phyloP scores from a whole-genome alignment of 2,888 invertebrate species.

The Spicauda simplicius region DNA sequence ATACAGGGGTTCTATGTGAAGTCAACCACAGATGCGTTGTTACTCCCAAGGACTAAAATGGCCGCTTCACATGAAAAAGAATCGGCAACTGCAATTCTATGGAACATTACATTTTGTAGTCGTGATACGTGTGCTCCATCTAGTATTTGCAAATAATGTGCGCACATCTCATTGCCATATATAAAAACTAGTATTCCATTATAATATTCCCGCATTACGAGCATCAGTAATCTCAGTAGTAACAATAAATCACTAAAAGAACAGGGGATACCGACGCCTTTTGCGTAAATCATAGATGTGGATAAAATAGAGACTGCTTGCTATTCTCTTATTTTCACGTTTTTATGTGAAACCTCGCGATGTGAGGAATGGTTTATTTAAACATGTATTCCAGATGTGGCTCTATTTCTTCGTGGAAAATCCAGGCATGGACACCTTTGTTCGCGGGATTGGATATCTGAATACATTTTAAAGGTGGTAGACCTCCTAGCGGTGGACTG shows the following conservation, averaged over 20 bases:
- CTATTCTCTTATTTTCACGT: slow-evolving; percentile 68
- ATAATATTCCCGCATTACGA: slow-evolving; percentile 11
- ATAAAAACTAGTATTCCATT: neutral
- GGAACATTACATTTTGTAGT: too few relatives aligned
- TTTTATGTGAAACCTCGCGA: slow-evolving; percentile 70
- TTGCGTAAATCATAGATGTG: slow-evolving; percentile 69
- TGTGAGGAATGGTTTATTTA: slow-evolving; percentile 77
- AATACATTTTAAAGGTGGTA: slow-evolving; percentile 8
- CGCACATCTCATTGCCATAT: neutral
- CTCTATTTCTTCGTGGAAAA: slow-evolving; percentile 38
- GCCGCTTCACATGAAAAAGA: too few relatives aligned
- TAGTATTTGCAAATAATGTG: neutral
- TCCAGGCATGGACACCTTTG: slow-evolving; percentile 39
- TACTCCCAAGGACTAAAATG: too few relatives aligned
- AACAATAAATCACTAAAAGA: slow-evolving; percentile 51
- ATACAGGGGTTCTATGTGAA: too few relatives aligned
- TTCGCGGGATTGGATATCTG: slow-evolving; percentile 27
- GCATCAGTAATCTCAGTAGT: slow-evolving; percentile 36
- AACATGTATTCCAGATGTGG: slow-evolving; percentile 60
- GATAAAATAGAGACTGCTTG: slow-evolving; percentile 62
- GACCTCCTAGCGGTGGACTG: neutral
- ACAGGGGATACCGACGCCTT: slow-evolving; percentile 56
- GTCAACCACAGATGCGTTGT: too few relatives aligned
- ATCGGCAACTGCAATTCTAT: too few relatives aligned
- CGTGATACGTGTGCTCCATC: neutral